Conservation (phyloP, 2,797 vertebrate species). For the Poecile montanus region DNA sequence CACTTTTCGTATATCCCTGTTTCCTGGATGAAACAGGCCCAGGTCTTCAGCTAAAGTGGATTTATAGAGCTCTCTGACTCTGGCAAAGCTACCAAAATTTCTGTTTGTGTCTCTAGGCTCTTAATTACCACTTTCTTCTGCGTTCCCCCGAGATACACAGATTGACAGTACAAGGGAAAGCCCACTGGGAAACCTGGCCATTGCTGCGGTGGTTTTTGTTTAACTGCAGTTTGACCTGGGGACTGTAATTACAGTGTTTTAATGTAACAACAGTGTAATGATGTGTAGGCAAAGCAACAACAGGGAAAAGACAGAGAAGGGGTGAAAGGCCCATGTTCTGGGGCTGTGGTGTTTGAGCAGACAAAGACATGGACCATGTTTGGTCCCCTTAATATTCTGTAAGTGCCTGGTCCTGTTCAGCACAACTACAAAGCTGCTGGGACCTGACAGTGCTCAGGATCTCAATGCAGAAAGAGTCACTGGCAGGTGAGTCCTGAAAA, state of each 20-base stretch:
- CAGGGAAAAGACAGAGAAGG: fast-evolving
- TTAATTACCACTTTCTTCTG: neutral
- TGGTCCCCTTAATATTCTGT: neutral
- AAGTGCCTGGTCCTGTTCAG: neutral
- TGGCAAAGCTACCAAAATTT: neutral
- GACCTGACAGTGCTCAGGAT: fast-evolving
- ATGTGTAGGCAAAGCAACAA: neutral
- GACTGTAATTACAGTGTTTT: neutral
- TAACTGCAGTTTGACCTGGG: neutral
- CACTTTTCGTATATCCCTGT: neutral
- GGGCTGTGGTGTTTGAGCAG: neutral
- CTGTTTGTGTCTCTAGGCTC: neutral
- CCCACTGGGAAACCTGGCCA: neutral
- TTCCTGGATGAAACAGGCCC: neutral
- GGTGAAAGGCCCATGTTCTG: fast-evolving
- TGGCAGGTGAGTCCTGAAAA: neutral
- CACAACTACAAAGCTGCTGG: fast-evolving
- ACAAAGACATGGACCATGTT: neutral
- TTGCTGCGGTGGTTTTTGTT: neutral
- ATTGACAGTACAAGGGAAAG: neutral
- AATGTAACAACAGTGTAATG: neutral
- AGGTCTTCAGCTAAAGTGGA: neutral
- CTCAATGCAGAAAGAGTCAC: fast-evolving
- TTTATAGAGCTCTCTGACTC: neutral
- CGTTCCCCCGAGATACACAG: neutral